phyloP scores from a whole-genome alignment of 2,797 vertebrate species.

The Ceyx erithaca region DNA sequence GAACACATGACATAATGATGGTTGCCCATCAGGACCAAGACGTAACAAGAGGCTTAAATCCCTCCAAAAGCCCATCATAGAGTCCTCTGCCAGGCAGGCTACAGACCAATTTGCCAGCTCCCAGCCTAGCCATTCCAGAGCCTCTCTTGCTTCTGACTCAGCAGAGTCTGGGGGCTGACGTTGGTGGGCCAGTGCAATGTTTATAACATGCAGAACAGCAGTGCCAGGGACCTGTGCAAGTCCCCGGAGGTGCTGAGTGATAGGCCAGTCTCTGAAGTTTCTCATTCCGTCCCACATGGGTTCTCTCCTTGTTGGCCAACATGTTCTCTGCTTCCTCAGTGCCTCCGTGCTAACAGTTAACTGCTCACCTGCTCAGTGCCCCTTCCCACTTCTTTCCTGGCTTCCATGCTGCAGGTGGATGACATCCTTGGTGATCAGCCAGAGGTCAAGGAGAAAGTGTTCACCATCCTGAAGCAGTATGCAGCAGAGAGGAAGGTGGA shows the following conservation, averaged over 20 bases:
- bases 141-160: background rate
- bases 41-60: fast-evolving
- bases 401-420: slow-evolving; percentile 83
- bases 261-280: fast-evolving
- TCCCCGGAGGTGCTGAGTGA: fast-evolving
- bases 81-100: background rate
- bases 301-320: background rate
- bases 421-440: slow-evolving; percentile 88
- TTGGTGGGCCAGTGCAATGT: fast-evolving
- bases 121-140: background rate
- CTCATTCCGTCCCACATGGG: fast-evolving
- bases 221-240: fast-evolving
- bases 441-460: slow-evolving; percentile 89
- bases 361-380: background rate
- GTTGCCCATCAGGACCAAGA: background rate
- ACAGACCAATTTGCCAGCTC: fast-evolving
- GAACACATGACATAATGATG: fast-evolving
- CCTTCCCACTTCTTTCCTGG: background rate
- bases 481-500: slow-evolving; percentile 91
- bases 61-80: fast-evolving
- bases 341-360: fast-evolving
- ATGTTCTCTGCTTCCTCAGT: fast-evolving
- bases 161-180: fast-evolving
- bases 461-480: slow-evolving; percentile 90
- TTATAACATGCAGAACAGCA: fast-evolving